phyloP scores from a whole-genome alignment of 2,888 invertebrate genomes.

The Phasia obesa region DNA sequence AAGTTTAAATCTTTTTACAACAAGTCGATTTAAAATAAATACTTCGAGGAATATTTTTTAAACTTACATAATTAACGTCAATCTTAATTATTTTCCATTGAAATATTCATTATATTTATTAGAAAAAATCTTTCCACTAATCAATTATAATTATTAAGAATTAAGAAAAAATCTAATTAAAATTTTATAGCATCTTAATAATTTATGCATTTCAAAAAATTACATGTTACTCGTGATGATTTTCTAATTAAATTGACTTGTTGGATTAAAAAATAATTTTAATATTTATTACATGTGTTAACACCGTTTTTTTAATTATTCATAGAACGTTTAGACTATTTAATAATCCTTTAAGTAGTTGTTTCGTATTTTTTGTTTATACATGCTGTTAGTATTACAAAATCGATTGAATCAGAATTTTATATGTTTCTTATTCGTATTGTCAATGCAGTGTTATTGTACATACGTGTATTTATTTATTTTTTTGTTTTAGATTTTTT shows the following conservation, averaged over 20 bases:
- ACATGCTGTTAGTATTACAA: conserved; percentile 35
- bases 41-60: too few species aligned
- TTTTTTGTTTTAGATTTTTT: neutral
- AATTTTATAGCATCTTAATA: neutral
- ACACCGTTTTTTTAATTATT: conserved; percentile 39
- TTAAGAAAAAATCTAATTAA: neutral
- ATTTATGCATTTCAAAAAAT: conserved; percentile 35
- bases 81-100: neutral
- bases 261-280: conserved; percentile 34
- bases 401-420: conserved; percentile 15
- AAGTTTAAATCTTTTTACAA: too few species aligned
- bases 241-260: conserved; percentile 36
- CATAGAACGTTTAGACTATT: conserved; percentile 45
- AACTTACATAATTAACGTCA: too few species aligned
- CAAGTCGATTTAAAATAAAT: too few species aligned
- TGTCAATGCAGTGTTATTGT: neutral
- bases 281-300: conserved; percentile 41
- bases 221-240: conserved; percentile 10
- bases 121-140: neutral
- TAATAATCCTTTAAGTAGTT: conserved; percentile 17
- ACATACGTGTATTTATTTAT: neutral
- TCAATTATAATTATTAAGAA: neutral
- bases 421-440: neutral
- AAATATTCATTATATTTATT: neutral
- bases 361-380: conserved; percentile 11